Conservation (phyloP, 1,140 invertebrate genomes). For the Polypedilum pembai region DNA sequence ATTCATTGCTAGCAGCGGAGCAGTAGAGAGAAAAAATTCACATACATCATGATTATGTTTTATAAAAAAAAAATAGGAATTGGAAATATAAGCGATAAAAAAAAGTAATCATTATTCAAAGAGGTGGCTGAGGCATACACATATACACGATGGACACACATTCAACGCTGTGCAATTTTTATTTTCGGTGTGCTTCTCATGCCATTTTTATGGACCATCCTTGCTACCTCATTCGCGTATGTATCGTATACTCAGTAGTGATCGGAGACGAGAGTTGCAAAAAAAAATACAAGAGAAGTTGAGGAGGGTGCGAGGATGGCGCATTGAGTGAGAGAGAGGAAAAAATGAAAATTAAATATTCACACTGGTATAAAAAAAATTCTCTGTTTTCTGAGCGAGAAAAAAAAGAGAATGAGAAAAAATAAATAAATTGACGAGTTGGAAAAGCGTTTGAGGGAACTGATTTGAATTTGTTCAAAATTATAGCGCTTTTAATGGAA, state of each 20-base stretch:
- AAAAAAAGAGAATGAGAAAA: too few species aligned
- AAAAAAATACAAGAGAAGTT: not conserved
- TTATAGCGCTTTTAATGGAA: too few species aligned
- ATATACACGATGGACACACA: too few species aligned
- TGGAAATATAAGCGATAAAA: conserved; percentile 18
- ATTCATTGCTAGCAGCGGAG: too few species aligned
- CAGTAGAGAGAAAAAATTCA: too few species aligned
- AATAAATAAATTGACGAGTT: too few species aligned
- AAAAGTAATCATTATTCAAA: conserved; percentile 19
- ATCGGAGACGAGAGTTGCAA: not conserved
- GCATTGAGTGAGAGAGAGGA: not conserved
- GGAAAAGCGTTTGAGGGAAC: too few species aligned
- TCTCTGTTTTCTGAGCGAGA: not conserved
- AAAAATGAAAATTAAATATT: conserved; percentile 14
- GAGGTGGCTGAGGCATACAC: not conserved
- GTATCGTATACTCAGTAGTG: not conserved
- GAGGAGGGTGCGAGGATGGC: not conserved
- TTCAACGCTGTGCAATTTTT: too few species aligned
- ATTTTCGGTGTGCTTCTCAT: too few species aligned
- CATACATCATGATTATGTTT: conserved; percentile 18
- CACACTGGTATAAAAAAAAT: not conserved
- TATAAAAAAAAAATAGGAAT: not conserved
- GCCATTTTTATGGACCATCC: too few species aligned
- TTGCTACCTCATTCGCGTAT: too few species aligned
- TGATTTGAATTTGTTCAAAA: too few species aligned